These are phyloP conservation scores for Carassius gibelio DNA, from an alignment of 2,113 vertebrate genomes.

Conservation along the genomic window DNA sequence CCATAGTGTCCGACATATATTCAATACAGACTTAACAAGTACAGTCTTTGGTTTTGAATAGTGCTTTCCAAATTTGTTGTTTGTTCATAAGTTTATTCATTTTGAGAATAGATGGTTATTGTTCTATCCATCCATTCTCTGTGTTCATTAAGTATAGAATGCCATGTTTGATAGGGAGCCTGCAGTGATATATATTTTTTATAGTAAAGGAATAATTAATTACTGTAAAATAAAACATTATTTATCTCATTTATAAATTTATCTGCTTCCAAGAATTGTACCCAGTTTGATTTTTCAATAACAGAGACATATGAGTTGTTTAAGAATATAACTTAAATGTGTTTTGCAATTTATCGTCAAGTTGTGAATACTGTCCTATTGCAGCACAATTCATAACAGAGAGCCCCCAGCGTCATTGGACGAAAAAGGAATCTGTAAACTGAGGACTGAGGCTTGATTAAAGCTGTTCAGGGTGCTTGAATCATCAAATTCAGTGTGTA, in stretches of 20 bases:
- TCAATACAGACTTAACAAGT: neutral
- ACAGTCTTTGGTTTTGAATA: too few relatives aligned
- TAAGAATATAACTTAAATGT: neutral
- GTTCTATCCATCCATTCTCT: too few relatives aligned
- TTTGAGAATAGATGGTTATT: too few relatives aligned
- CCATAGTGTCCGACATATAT: neutral
- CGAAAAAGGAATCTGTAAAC: neutral
- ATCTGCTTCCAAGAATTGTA: neutral
- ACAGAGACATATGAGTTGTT: slow-evolving; percentile 1
- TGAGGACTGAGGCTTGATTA: neutral
- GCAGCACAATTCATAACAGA: neutral
- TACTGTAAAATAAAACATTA: neutral
- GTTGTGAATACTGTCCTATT: neutral
- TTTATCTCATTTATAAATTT: neutral
- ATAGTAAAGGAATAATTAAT: neutral
- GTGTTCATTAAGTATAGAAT: neutral
- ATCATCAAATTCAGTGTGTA: neutral
- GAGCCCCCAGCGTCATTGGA: neutral
- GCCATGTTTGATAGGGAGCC: neutral
- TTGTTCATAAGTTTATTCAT: too few relatives aligned
- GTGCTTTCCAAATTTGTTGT: too few relatives aligned
- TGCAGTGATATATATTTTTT: neutral
- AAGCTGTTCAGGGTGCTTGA: neutral
- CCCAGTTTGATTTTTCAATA: neutral
- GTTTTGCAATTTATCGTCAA: neutral